Evolutionary conservation across 2,113 vertebrate genomes (phyloP), one percentile per base, ranked within the genome.

Genomic region (Odobenus rosmarus): DNA sequence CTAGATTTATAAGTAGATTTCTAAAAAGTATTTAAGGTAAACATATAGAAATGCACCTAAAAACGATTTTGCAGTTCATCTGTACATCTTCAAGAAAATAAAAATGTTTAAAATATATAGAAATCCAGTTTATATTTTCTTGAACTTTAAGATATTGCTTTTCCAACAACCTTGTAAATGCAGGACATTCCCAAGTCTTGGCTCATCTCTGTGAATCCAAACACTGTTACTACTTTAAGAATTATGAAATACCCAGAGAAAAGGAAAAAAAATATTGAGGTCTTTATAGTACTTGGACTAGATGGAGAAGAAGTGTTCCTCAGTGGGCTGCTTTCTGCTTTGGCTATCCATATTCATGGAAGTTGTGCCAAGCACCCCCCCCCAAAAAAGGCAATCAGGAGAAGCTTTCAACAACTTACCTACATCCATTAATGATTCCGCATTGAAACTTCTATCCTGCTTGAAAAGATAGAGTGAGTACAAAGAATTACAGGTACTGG

Each of bases 391-490:
- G 69, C 21, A 81, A 67, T 95, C 23, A 57, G 64, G 59, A 95
- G 90, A 1, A 13, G 89, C 53, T 84, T 96, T 93, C 71, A 57
- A 55, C 53, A 59, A 96, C 93, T 96, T 67, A 87, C 69, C 96
- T 64, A 87, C 6, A 90, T 13, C 10, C 57, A 95, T 49, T 62
- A 90, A 97, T 85, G 0, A 69, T 16, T 39, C 93, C 82, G 72
- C 24, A 59, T 19, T 87, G 42, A 95, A 95, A 53, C 4, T 4
- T 94, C 46, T 80, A 72, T 59, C 79, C 61, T 39, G 79, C 76
- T 61, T 94, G 86, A 96, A 97, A 96, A 96, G 79, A 90, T 0
- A 71, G 61, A 80, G 15, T 31, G 26, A 59, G 62, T 28, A 95
- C 57, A 88, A 95, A 97, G 85, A 90, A 88, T 76, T 42, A 51